phyloP scores from a whole-genome alignment of 2,113 vertebrate species.

The Oenanthe melanoleuca region DNA sequence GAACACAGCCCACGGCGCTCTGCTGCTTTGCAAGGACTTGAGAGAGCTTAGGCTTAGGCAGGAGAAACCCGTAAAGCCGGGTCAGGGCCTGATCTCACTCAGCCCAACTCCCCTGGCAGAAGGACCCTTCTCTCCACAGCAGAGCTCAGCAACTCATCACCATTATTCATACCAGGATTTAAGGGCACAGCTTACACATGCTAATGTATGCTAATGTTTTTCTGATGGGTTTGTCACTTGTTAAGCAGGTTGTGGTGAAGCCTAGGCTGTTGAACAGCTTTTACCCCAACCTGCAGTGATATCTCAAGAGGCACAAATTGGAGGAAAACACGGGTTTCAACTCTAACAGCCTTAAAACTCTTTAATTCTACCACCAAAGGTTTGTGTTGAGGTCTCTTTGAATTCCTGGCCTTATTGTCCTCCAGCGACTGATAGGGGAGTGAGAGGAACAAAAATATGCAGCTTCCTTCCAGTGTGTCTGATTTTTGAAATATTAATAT shows the following conservation, averaged over 20 bases:
- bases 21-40: background rate
- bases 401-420: background rate
- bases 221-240: background rate
- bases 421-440: background rate
- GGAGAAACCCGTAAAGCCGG: background rate
- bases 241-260: background rate
- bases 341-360: background rate
- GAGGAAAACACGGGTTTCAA: background rate
- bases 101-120: background rate
- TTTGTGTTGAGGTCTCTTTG: background rate
- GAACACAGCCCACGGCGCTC: fast-evolving
- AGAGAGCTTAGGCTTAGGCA: background rate
- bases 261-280: background rate
- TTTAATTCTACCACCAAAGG: background rate
- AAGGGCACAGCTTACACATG: background rate
- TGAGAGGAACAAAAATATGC: background rate
- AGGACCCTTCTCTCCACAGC: background rate
- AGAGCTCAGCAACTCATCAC: background rate
- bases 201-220: background rate
- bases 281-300: background rate
- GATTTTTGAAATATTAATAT: background rate
- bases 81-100: background rate
- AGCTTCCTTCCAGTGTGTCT: background rate
- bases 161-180: background rate
- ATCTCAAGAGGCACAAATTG: background rate